These are phyloP conservation scores for Cephus rjabovi DNA, from an alignment of 2,888 invertebrate genomes.

Conservation along the genomic window DNA sequence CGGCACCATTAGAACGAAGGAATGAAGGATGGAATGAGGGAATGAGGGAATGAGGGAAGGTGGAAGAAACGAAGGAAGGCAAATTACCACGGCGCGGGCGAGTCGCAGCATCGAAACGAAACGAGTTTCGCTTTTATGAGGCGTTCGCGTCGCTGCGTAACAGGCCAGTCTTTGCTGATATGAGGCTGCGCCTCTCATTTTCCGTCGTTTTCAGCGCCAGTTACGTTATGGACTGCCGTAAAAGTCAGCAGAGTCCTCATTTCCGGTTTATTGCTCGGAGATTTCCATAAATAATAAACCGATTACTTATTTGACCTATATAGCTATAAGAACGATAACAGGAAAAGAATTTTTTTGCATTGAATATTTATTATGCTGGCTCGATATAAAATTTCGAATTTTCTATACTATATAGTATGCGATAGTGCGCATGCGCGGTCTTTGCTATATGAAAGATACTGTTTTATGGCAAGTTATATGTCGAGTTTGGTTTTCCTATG, in stretches of 20 bases:
- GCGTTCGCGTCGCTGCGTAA: neutral
- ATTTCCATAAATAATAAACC: neutral
- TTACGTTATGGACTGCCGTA: neutral
- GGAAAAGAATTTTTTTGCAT: neutral
- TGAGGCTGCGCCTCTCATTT: neutral
- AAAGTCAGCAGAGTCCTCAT: neutral
- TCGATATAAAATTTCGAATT: neutral
- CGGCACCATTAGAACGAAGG: constrained; percentile 9
- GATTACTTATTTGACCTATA: neutral
- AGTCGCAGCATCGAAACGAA: neutral
- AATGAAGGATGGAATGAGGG: neutral
- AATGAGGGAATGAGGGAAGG: constrained; percentile 3
- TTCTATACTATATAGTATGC: neutral
- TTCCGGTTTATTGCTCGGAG: neutral
- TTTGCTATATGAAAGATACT: neutral
- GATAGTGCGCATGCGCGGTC: neutral
- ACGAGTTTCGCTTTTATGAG: neutral
- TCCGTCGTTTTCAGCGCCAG: neutral
- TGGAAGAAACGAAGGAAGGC: constrained; percentile 4
- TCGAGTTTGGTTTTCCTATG: neutral
- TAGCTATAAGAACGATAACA: neutral
- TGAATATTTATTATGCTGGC: neutral
- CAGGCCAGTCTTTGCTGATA: neutral
- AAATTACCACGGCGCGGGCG: neutral
- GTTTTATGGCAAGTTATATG: neutral